A percentile compares a stretch with the other conserved stretches of the same genome.
These are phyloP conservation scores for Tetramorium alpestre DNA, from an alignment of 1,140 invertebrate genomes.

Conservation along the genomic window DNA sequence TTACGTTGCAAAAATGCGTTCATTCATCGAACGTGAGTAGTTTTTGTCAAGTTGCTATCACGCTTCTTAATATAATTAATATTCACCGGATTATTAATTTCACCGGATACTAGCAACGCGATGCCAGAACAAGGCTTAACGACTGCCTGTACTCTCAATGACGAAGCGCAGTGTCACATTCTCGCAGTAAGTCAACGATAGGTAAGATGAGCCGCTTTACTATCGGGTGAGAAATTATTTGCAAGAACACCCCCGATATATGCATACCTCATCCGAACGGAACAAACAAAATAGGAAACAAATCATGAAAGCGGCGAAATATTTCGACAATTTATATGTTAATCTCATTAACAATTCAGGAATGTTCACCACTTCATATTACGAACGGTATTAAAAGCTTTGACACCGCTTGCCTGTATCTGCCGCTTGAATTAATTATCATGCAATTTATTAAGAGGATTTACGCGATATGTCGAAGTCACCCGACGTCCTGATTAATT, in stretches of 20 bases:
- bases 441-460: conserved; percentile 56
- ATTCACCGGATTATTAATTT: background rate
- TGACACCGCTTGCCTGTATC: conserved; percentile 13
- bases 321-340: conserved; percentile 30
- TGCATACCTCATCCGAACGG: background rate
- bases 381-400: conserved; percentile 47
- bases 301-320: conserved; percentile 7
- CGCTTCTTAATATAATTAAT: conserved; percentile 34
- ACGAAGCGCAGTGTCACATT: conserved; percentile 48
- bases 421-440: conserved; percentile 48
- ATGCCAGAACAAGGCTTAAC: conserved; percentile 49
- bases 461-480: conserved; percentile 50
- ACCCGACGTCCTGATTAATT: conserved; percentile 36
- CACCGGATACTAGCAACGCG: conserved; percentile 43
- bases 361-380: conserved; percentile 26
- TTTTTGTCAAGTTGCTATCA: conserved; percentile 12
- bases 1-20: background rate
- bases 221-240: conserved; percentile 49
- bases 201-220: conserved; percentile 50
- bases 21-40: background rate
- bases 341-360: conserved; percentile 49
- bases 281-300: background rate
- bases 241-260: background rate
- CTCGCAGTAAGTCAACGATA: conserved; percentile 43
- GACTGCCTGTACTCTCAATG: conserved; percentile 47